These are phyloP conservation scores for Archocentrus centrarchus DNA, from an alignment of 2,113 vertebrate species.

Conservation along the genomic window DNA sequence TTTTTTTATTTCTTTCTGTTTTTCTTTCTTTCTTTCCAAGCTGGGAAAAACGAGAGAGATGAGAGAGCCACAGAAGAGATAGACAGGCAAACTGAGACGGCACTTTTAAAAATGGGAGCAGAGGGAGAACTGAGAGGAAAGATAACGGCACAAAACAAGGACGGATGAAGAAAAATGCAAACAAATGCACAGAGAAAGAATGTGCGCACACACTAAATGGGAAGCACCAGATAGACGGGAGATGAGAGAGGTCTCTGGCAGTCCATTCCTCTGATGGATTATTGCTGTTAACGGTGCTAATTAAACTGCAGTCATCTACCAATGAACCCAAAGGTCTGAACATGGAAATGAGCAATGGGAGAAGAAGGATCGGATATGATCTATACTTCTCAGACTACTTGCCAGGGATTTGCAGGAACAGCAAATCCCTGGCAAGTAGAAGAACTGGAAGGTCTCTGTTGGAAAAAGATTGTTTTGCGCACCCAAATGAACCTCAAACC, in stretches of 20 bases:
- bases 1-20: not conserved
- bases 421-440: not conserved
- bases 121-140: not conserved
- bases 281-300: constrained; percentile 63
- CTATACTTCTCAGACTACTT: constrained; percentile 44
- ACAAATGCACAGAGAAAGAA: not conserved
- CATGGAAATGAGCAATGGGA: constrained; percentile 44
- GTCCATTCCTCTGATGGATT: constrained; percentile 59
- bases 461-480: not conserved
- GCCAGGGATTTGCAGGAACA: constrained; percentile 25
- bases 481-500: not conserved
- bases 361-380: constrained; percentile 48
- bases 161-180: not conserved
- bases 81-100: not conserved
- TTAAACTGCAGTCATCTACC: constrained; percentile 68
- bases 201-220: not conserved
- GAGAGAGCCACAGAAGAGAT: not conserved
- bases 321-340: constrained; percentile 62
- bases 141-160: not conserved
- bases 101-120: not conserved
- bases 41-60: constrained; percentile 23
- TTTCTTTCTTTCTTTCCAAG: constrained; percentile 5
- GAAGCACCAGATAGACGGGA: not conserved
- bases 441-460: not conserved
- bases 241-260: constrained; percentile 17